A percentile compares a stretch with the other conserved stretches of the same genome.
These are phyloP conservation scores for Zoanthus sociatus DNA, from an alignment of 92 coral and sea anemone genomes.

Conservation along the genomic window DNA sequence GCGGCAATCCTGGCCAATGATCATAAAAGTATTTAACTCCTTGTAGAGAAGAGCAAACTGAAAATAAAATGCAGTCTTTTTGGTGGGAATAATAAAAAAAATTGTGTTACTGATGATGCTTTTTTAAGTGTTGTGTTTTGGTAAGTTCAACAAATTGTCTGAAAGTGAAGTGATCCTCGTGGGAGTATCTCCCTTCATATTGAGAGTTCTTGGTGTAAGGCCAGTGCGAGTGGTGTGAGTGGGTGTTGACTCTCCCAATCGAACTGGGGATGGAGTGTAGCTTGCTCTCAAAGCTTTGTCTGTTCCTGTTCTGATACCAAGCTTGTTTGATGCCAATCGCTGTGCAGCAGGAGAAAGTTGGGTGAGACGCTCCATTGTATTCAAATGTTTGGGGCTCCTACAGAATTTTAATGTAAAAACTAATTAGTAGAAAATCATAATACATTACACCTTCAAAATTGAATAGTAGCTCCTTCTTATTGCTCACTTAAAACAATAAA, in stretches of 20 bases:
- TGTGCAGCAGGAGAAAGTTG: conserved; percentile 98
- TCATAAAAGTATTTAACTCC: too few relatives aligned
- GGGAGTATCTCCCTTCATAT: conserved; percentile 55
- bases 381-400: conserved; percentile 84
- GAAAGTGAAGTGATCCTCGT: conserved; percentile 73
- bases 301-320: conserved; percentile 93
- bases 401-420: neutral
- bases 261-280: conserved; percentile 87
- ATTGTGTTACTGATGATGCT: neutral
- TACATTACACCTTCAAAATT: too few relatives aligned
- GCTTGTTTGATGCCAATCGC: conserved; percentile 85
- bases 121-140: conserved; percentile 58
- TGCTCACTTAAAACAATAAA: too few relatives aligned
- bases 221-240: conserved; percentile 53
- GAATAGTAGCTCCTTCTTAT: too few relatives aligned
- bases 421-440: too few relatives aligned
- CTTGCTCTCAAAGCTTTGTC: conserved; percentile 90
- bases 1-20: too few relatives aligned
- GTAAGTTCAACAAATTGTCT: conserved; percentile 86
- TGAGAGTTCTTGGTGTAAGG: conserved; percentile 74
- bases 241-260: conserved; percentile 68
- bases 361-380: conserved; percentile 80
- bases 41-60: too few relatives aligned
- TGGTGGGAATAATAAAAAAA: too few relatives aligned
- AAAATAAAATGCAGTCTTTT: too few relatives aligned